These are phyloP conservation scores for Macropus fuliginosus DNA, from an alignment of 2,797 vertebrate species.

Conservation along the genomic window DNA sequence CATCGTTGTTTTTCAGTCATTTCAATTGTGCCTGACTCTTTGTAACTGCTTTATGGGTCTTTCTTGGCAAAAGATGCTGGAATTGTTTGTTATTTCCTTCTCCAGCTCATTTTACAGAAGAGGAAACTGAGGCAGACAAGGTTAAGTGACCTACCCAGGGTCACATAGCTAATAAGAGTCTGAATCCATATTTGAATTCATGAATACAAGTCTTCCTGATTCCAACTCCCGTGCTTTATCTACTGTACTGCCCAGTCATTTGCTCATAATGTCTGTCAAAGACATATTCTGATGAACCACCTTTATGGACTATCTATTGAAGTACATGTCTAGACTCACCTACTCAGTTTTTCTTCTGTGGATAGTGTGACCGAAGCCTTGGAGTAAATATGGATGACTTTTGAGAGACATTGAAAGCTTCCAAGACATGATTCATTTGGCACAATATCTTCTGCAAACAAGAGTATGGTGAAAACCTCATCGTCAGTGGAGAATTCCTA, in stretches of 20 bases:
- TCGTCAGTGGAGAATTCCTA: neutral
- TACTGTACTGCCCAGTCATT: neutral
- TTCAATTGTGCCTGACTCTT: too few species aligned
- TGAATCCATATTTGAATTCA: neutral
- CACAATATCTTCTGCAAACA: neutral
- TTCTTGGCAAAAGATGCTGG: too few species aligned
- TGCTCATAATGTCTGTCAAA: neutral
- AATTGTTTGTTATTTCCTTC: neutral
- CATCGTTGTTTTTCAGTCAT: too few species aligned
- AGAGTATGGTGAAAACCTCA: neutral
- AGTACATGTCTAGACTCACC: neutral
- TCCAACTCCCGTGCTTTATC: too few species aligned
- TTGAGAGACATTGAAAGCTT: neutral
- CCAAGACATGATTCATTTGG: neutral
- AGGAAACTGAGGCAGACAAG: neutral
- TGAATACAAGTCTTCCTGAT: neutral
- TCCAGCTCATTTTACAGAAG: neutral
- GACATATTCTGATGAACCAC: neutral
- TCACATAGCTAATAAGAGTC: neutral
- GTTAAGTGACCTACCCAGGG: neutral
- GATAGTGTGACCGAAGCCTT: neutral
- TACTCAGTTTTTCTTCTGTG: neutral
- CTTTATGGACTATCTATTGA: neutral
- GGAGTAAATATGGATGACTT: neutral
- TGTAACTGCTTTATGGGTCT: too few species aligned